Base-by-base conservation (phyloP, 1,140 invertebrate species). In the Ceratina australensis region DNA sequence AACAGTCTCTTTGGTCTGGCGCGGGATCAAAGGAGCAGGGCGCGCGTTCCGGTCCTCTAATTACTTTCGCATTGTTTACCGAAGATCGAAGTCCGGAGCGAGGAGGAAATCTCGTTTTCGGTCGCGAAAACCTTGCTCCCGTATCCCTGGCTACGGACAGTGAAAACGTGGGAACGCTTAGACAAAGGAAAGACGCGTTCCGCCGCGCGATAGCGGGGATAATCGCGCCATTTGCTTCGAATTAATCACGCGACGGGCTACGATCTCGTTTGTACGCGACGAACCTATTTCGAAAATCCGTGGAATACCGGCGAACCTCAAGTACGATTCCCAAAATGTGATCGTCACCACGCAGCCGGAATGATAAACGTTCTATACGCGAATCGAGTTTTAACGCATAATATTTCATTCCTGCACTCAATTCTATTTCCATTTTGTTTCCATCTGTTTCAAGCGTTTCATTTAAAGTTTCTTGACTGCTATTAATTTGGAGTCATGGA, bases 41-140 rank as follows among this genome's bases (percentile, higher is more conserved):
- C 10, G 16, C 13, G 16, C 57, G 47, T 61, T 24, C n/a, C 15
- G 13, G 5, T n/a, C 4, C 4, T 50, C 47, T 77, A 77, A 77
- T 77, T 77, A 71, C 74, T 54, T 47, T 28, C 28, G 57, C 74
- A 47, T 71, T 71, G 66, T 77, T 63, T 59, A 24, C 13, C 26
- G 4, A 56, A n/a, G 42, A 22, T 52, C 65, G 56, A 18, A n/a
- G 24, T n/a, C 8, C 20, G 24, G 12, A 12, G 18, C 15, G 16
- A n/a, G 10, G 22, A 47, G 16, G 61, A 67, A 85, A 83, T 85
- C 80, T 85, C 84, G 72, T 76, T 85, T 85, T 85, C 83, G 68
- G 59, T 60, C n/a, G 64, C 56, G 84, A 85, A 85, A 84, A 65
- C 65, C 28, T 33, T 71, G 81, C 72, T 59, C 74, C 77, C 82